Percentiles rank a stretch among this genome's conserved stretches.
Evolutionary conservation across 2,888 invertebrate species (phyloP).

Genomic region (Romanomermis culicivorax): DNA sequence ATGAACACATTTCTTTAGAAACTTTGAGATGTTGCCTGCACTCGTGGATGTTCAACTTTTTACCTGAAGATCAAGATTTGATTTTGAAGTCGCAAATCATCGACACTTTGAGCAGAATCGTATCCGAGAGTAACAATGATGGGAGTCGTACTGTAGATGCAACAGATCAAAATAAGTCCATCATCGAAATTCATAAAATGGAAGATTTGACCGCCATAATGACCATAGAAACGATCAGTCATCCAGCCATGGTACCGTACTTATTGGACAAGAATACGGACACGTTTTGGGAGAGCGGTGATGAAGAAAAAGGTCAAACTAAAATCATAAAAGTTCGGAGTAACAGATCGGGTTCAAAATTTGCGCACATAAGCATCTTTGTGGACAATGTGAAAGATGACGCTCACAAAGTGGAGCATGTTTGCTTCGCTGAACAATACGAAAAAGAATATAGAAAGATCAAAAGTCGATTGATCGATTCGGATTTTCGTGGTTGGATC

Average conservation of each 20-base stretch:
- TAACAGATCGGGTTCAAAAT: slow-evolving; percentile 24
- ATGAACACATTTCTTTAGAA: slow-evolving; percentile 16
- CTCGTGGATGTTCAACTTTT: slow-evolving; percentile 26
- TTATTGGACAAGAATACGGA: slow-evolving; percentile 81
- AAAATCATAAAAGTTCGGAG: slow-evolving; percentile 46
- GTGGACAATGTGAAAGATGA: slow-evolving; percentile 62
- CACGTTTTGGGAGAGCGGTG: slow-evolving; percentile 97
- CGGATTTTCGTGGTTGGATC: slow-evolving; percentile 48
- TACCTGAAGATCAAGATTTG: slow-evolving; percentile 24
- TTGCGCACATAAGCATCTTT: slow-evolving; percentile 39
- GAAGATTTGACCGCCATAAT: slow-evolving; percentile 50
- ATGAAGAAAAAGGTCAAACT: slow-evolving; percentile 73
- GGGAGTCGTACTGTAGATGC: not conserved
- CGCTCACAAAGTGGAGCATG: slow-evolving; percentile 42
- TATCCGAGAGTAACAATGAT: slow-evolving; percentile 10
- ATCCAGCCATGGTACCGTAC: slow-evolving; percentile 78
- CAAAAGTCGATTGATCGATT: slow-evolving; percentile 3
- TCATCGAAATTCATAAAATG: slow-evolving; percentile 19
- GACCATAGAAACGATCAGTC: slow-evolving; percentile 68
- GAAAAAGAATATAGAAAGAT: not conserved
- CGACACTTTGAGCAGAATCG: slow-evolving; percentile 21
- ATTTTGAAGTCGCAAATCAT: slow-evolving; percentile 24
- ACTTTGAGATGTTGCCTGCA: slow-evolving; percentile 22
- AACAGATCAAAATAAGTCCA: not conserved
- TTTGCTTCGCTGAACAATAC: slow-evolving; percentile 54